Base-by-base conservation (phyloP, 2,888 invertebrate genomes). In the Cheilosia vernalis region DNA sequence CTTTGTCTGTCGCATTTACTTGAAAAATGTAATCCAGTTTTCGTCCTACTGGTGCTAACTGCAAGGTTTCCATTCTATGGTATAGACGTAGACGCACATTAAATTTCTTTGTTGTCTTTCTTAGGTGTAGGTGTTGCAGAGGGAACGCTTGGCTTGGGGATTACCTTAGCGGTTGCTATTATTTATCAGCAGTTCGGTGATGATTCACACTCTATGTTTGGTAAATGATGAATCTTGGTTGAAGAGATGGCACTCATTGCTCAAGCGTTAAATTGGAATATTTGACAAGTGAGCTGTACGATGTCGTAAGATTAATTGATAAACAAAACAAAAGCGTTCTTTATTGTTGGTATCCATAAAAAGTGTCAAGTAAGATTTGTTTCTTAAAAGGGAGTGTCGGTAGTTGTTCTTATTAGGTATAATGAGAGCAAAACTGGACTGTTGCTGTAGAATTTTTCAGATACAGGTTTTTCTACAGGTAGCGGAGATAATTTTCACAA, bases 1-100 rank as follows among this genome's bases (percentile, higher is more conserved):
- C 76, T 76, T 76, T 76, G 76, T 76, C 58, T 60, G 40, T 1
- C 2, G 53, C 55, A n/a, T 67, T 30, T n/a, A 42, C 42, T 42
- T 42, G 3, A 5, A 27, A 21, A 44, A 67, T 27, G 15, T 30
- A 56, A 56, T 69, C 69, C 56, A 69, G 55, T 55, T 55, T 53
- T 21, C 40, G 0, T n/a, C 5, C 15, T n/a, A 17, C 7, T 19
- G 19, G 17, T 19, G n/a, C 44, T 44, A 7, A 10, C 6, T 3
- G 0, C n/a, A 4, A 42, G 44, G n/a, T 2, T 47, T 47, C 19
- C 6, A 7, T 47, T 47, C 19, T 2, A 7, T 17, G 9, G 17
- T 47, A 37, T 4, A 13, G 13, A 37, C 37, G 37, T 4, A 13
- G 13, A 37, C 37, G 37, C 37, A 37, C 4, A 37, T 0, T 37